phyloP scores from a whole-genome alignment of 37 sponge, comb jelly and placozoan genomes.

The Bolinopsis microptera region DNA sequence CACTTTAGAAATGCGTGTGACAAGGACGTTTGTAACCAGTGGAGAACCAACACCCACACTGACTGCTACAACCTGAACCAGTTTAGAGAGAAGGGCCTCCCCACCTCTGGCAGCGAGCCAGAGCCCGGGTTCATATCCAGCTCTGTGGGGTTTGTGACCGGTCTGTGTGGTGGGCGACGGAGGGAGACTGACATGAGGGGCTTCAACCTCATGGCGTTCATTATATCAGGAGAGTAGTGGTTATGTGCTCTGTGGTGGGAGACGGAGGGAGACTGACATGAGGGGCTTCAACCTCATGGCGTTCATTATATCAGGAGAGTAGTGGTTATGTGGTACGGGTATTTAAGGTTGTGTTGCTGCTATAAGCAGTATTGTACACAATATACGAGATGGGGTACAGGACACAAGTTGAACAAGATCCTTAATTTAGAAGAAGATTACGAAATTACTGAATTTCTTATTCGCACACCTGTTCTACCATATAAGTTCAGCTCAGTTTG shows the following conservation, averaged over 20 bases:
- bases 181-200: not conserved
- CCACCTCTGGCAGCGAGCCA: not conserved
- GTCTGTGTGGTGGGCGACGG: not conserved
- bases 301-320: not conserved
- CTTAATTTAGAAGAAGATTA: no score
- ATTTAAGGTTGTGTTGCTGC: no score
- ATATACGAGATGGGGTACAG: no score
- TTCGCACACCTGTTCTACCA: no score
- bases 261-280: no score
- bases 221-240: not conserved
- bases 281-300: not conserved
- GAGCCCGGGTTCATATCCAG: not conserved
- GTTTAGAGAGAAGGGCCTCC: not conserved
- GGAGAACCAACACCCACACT: not conserved
- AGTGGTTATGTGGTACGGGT: no score
- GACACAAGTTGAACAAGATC: no score
- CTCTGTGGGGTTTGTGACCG: not conserved
- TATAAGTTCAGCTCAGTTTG: no score
- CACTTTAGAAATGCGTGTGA: no score
- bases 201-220: not conserved
- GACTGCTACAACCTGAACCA: not conserved
- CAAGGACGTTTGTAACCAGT: not conserved
- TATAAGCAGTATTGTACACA: no score
- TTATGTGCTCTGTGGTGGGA: no score
- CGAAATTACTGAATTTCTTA: no score